phyloP scores from a whole-genome alignment of 2,113 vertebrate species.

The Canis aureus region DNA sequence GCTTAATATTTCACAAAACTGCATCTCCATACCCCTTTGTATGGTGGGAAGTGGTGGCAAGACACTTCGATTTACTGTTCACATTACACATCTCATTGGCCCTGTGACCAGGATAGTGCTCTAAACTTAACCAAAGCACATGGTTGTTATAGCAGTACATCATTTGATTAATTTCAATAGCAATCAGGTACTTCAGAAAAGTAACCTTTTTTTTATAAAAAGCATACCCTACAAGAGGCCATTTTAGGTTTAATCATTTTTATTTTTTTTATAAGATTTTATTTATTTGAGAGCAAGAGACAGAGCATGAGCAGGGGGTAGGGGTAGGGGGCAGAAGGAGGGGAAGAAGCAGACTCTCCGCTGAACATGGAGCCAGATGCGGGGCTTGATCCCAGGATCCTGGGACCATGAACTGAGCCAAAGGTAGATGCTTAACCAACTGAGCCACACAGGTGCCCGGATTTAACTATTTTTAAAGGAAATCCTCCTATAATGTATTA shows the following conservation, averaged over 20 bases:
- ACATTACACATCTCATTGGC: not conserved
- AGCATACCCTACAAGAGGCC: not conserved
- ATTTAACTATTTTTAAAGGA: conserved; percentile 36
- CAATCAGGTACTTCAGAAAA: not conserved
- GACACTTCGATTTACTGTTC: too few relatives aligned
- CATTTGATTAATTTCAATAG: not conserved
- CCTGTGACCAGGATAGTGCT: not conserved
- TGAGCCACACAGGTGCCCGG: too few relatives aligned
- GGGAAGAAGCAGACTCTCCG: too few relatives aligned
- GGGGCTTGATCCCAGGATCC: too few relatives aligned
- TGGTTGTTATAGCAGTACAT: not conserved
- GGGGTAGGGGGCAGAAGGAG: too few relatives aligned
- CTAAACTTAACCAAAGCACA: not conserved
- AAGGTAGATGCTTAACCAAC: too few relatives aligned
- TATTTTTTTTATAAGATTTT: too few relatives aligned
- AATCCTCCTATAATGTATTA: not conserved
- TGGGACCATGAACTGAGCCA: too few relatives aligned
- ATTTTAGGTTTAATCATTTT: not conserved
- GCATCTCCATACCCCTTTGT: not conserved
- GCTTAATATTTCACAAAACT: not conserved
- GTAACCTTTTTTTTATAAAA: not conserved
- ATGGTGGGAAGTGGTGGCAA: not conserved
- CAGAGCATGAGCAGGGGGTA: too few relatives aligned
- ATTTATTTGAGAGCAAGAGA: too few relatives aligned
- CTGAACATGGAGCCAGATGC: too few relatives aligned